These are phyloP conservation scores for Parazoanthus darwini DNA, from an alignment of 92 coral and sea anemone genomes.

Conservation along the genomic window DNA sequence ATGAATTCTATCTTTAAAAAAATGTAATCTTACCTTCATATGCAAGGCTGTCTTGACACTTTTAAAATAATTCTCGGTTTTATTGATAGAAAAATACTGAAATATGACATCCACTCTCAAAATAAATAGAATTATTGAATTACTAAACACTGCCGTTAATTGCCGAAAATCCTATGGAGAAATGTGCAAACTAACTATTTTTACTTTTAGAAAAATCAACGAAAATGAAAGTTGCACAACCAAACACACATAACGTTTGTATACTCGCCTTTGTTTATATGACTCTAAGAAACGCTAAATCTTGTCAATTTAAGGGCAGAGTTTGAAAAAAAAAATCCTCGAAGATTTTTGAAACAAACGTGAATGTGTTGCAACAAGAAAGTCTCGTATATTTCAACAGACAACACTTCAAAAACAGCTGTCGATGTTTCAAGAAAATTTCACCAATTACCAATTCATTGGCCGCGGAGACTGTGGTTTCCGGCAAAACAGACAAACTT, in stretches of 20 bases:
- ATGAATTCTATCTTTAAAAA: not conserved
- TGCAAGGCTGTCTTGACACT: not conserved
- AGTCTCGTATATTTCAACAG: not conserved
- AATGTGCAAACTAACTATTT: not conserved
- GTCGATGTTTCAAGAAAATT: not conserved
- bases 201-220: too few species aligned
- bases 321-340: not conserved
- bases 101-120: not conserved
- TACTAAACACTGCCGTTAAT: not conserved
- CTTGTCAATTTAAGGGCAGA: not conserved
- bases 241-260: too few species aligned
- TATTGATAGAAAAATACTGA: not conserved
- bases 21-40: not conserved
- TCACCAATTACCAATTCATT: too few species aligned
- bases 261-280: not conserved
- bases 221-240: too few species aligned
- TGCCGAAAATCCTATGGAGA: not conserved
- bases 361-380: not conserved
- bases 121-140: constrained; percentile 6
- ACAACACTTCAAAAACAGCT: not conserved
- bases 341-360: too few species aligned
- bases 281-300: not conserved
- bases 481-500: constrained; percentile 9
- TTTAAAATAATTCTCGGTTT: not conserved
- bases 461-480: constrained; percentile 3